phyloP scores from a whole-genome alignment of 2,888 invertebrate genomes.

The Pristionchus fissidentatus region DNA sequence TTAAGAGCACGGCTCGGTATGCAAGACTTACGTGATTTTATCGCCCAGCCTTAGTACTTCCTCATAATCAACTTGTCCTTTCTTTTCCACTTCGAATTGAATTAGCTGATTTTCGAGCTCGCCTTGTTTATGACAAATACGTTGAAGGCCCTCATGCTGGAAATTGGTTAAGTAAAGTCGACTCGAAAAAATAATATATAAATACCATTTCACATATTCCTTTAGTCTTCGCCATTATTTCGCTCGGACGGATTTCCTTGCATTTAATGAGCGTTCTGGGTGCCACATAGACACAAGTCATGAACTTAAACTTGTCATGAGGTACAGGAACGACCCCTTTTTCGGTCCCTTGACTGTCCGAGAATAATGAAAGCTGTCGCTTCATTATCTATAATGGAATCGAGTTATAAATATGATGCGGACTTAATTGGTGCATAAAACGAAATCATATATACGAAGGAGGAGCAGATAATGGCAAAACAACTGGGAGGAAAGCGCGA shows the following conservation, averaged over 20 bases:
- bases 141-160: not conserved
- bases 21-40: not conserved
- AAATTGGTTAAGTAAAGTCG: not conserved
- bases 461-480: too few relatives aligned
- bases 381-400: not conserved
- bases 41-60: not conserved
- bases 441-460: too few relatives aligned
- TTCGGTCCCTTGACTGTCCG: not conserved
- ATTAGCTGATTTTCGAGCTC: not conserved
- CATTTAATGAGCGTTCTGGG: slow-evolving; percentile 17
- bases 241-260: slow-evolving; percentile 13
- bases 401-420: not conserved
- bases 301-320: not conserved
- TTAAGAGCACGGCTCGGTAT: too few relatives aligned
- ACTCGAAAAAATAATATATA: not conserved
- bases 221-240: not conserved
- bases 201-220: not conserved
- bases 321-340: not conserved
- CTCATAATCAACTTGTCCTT: not conserved
- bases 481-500: not conserved
- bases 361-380: not conserved
- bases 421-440: too few relatives aligned
- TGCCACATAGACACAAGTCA: not conserved
- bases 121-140: not conserved
- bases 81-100: not conserved